Conservation (phyloP, 2,113 vertebrate genomes). For the Albula goreensis region DNA sequence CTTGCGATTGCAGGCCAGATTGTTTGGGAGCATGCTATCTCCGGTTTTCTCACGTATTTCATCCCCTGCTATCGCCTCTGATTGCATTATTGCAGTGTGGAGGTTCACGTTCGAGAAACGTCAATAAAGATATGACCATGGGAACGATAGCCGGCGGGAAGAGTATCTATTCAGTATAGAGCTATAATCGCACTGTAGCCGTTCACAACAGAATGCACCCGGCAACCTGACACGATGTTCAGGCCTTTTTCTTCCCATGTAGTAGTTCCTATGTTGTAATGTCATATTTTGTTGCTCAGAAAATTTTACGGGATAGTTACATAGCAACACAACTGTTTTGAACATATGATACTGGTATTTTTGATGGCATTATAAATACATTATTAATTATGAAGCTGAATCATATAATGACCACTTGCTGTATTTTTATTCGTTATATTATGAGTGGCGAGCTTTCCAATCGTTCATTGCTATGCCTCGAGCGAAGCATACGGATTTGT, state of each 20-base stretch:
- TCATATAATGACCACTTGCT: too few relatives aligned
- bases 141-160: constrained; percentile 53
- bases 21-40: constrained; percentile 80
- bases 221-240: not conserved
- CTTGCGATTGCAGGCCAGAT: constrained; percentile 56
- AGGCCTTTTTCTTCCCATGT: not conserved
- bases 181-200: not conserved
- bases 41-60: constrained; percentile 88
- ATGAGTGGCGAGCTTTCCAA: not conserved
- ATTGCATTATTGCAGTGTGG: constrained; percentile 78
- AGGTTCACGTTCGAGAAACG: constrained; percentile 79
- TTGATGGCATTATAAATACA: too few relatives aligned
- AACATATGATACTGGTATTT: too few relatives aligned
- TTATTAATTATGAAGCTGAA: too few relatives aligned
- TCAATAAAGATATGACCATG: constrained; percentile 89
- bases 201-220: not conserved
- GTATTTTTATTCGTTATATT: not conserved
- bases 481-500: not conserved
- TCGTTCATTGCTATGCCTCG: too few relatives aligned
- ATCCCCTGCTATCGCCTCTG: constrained; percentile 75
- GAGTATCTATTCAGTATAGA: not conserved
- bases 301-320: too few relatives aligned
- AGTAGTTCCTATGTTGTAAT: not conserved
- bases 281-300: not conserved
- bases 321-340: too few relatives aligned